These are phyloP conservation scores for Rhadina sibilatrix DNA, from an alignment of 2,113 vertebrate genomes.

Conservation along the genomic window DNA sequence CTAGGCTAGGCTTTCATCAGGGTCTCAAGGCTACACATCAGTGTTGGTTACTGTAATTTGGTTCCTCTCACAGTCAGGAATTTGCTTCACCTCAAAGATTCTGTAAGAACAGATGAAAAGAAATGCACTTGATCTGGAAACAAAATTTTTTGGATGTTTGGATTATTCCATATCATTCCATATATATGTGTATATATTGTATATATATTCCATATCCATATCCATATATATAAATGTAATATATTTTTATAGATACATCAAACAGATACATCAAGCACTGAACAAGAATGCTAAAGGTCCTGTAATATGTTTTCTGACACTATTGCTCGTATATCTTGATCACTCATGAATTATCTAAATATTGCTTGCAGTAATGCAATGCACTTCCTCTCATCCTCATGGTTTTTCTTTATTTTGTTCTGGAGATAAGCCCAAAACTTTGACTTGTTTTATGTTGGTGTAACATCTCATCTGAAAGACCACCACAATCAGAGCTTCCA, in stretches of 20 bases:
- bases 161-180: too few relatives aligned
- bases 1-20: background rate
- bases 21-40: background rate
- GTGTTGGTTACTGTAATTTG: background rate
- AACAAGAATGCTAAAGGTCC: background rate
- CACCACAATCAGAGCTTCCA: background rate
- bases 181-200: too few relatives aligned
- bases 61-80: background rate
- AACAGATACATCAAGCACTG: background rate
- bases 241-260: background rate
- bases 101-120: background rate
- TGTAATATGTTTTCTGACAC: background rate
- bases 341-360: background rate
- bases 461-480: background rate
- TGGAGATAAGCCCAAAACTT: background rate
- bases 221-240: too few relatives aligned
- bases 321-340: background rate
- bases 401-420: background rate
- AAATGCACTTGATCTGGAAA: background rate
- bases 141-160: fast-evolving
- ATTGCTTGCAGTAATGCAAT: background rate
- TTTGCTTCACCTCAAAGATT: background rate
- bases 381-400: background rate
- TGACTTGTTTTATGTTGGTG: background rate
- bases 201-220: too few relatives aligned